Base-by-base conservation (phyloP, 2,888 invertebrate species). In the Drosophila vallismaia region DNA sequence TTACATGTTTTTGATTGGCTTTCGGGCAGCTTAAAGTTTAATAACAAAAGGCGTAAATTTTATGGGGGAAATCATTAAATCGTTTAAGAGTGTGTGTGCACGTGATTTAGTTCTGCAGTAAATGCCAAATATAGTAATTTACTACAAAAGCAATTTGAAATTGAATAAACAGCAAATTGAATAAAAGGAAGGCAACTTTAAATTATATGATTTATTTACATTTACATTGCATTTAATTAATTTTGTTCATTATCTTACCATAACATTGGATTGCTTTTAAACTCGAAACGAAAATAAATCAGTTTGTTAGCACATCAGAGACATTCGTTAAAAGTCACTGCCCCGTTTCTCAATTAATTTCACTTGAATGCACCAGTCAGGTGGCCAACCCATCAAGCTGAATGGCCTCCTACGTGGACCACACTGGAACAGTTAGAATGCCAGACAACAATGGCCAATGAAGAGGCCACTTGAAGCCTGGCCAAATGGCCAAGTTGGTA, bases 1-100 rank as follows among this genome's bases (percentile, higher is more conserved):
- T 76, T 62, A 82, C 70, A 73, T 50, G 63, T 70, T 70, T 86
- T 77, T 77, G 84, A 86, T 88, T 84, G 87, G 78, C 75, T 57
- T 46, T 73, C 40, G 57, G 49, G 59, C 57, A 63, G 60, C 70
- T 77, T 67, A 66, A 86, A 71, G 75, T 62, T 74, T 49, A 66
- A 69, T 77, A 71, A 71, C 55, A 69, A 54, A 51, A 57, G 57
- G 64, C 71, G 53, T 75, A 68, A 67, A 71, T 63, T 73, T 75
- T 36, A 68, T 59, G 50, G 48, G 19, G 14, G 7, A 26, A 50
- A 49, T 31, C 55, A 54, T 67, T 66, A 53, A 71, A 74, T 26
- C 71, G 78, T 69, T 79, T 69, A 74, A 58, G 84, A 49, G 28
- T 26, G 67, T 74, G 67, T 69, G 58, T 79, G 54, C 33, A 45